A percentile compares a stretch with the other conserved stretches of the same genome.
Evolutionary conservation across 2,888 invertebrate species (phyloP).

Genomic region (Podabrus alpinus): DNA sequence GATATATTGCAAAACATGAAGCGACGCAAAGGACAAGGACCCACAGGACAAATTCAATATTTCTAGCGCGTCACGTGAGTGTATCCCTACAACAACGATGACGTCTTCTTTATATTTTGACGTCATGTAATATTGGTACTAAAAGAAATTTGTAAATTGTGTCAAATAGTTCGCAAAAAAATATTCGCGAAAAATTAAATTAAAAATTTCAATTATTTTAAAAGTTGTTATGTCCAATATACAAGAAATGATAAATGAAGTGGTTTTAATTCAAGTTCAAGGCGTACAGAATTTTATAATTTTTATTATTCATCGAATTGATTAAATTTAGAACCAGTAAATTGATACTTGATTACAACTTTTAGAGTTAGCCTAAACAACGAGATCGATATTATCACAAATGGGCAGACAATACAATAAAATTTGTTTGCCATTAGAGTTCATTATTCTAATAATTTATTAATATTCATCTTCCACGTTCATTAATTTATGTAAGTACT

Average conservation of each 20-base stretch:
- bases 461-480: neutral
- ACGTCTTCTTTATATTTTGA: conserved; percentile 29
- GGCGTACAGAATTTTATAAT: neutral
- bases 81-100: conserved; percentile 31
- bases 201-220: no score
- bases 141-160: neutral
- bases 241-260: no score
- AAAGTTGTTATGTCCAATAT: no score
- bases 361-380: neutral
- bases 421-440: neutral
- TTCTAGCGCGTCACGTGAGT: conserved; percentile 25
- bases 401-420: neutral
- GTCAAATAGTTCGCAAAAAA: no score
- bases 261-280: neutral
- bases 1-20: neutral
- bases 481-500: neutral
- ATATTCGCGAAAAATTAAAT: no score
- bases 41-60: conserved; percentile 38
- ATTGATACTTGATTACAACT: neutral
- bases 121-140: neutral
- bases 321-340: neutral
- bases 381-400: neutral
- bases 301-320: neutral
- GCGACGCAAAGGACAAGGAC: conserved; percentile 24
- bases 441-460: neutral